Evolutionary conservation across 2,797 vertebrate genomes (phyloP), one percentile per base, ranked within the genome.

Genomic region (Sebastes jordani): DNA sequence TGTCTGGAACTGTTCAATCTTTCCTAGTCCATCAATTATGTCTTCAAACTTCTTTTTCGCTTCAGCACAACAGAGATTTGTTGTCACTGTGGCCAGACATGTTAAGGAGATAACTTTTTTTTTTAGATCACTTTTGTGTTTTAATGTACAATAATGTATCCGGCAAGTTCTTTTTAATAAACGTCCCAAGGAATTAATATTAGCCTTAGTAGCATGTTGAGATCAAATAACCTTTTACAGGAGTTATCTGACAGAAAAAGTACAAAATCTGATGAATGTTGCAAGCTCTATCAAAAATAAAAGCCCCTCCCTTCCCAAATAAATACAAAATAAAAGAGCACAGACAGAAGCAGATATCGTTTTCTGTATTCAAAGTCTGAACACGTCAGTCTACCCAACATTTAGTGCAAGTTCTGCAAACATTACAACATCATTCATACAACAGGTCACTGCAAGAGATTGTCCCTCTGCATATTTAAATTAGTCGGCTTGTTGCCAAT

Each of bases 401-500:
- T 86, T 88, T 83, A 88, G 87, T 91, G 88, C 91, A 90, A 88
- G 63, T 91, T 83, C 72, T 74, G 88, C 79, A 90, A 88, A 84
- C 84, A 69, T 85, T 58, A 80, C 78, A 58, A 84, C 80, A 56
- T 73, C 86, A 74, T 68, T 86, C 84, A 70, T 13, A 65, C 81
- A 76, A 56, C 75, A 69, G 23, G 68, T 0, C 20, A 13, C 73
- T 67, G 59, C 59, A 55, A 62, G 73, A 83, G 75, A 83, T 83
- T 80, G 75, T 88, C 81, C 71, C 23, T 74, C 75, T 83, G 86
- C 72, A 67, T 34, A 61, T 42, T 64, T 27, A 32, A 62, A 78
- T 7, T 6, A 69, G 0, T 25, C 13, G 4, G 0, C 13, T 34
- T 56, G 29, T 23, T 27, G 56, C 18, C 25, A 36, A 65, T 58